Evolutionary conservation across 2,888 invertebrate species (phyloP), one percentile per base, ranked within the genome.

Genomic region (Germaria angustata): DNA sequence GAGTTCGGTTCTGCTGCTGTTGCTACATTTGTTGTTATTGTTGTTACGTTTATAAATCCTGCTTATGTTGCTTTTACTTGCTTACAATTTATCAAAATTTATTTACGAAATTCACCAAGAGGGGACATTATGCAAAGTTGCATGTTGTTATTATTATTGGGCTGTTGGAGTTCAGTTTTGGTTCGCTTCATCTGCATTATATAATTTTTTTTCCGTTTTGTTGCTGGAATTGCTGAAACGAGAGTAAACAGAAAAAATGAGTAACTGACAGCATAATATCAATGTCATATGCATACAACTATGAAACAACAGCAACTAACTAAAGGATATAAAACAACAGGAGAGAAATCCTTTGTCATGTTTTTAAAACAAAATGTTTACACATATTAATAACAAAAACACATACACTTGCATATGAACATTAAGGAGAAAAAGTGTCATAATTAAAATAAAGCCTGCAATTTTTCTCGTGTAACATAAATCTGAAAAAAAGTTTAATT

Each of bases 61-160:
- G 78, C 81, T 81, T 81, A 81, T 75, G 81, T 79, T 82, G 73
- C 81, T 65, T 78, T 81, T 79, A 75, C 81, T 78, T 81, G 65
- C 81, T 81, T 79, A 78, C 81, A 75, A 82, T 82, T 82, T 82
- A 79, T 79, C 72, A 79, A 79, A 79, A 79, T 66, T 79, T 72
- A 72, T 72, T 66, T 53, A 72, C 72, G 41, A 66, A 66, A 66
- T 66, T 36, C 57, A 79, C 20, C 41, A 57, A 34, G 41, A 34
- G 51, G 68, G 69, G 65, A 82, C 63, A 75, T 79, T 79, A 73
- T 75, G 81, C 78, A 78, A 79, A 79, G 57, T 79, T 78, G 78
- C 78, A 78, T 75, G 41, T 61, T 78, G 69, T 69, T 69, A 59
- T 68, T 69, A 59, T 68, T 66, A 53, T 71, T 78, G 63, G 53